These are phyloP conservation scores for Porites cylindrica DNA, from an alignment of 92 coral and sea anemone species.

Conservation along the genomic window DNA sequence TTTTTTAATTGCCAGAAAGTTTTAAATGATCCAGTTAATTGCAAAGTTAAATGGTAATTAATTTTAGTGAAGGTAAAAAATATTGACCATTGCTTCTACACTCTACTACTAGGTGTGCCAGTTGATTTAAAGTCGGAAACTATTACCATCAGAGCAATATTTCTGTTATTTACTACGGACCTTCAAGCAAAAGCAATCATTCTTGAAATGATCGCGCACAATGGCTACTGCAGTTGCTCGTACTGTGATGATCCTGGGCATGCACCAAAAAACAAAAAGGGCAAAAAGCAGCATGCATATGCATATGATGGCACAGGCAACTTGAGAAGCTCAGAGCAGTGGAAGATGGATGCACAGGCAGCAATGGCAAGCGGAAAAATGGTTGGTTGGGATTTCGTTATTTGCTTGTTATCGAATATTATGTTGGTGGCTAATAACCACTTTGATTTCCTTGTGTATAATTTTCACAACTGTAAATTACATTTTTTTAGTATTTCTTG, in stretches of 20 bases:
- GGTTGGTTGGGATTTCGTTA: neutral
- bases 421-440: too few relatives aligned
- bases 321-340: neutral
- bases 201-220: constrained; percentile 14
- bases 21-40: too few relatives aligned
- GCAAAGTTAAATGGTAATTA: too few relatives aligned
- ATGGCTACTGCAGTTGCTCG: constrained; percentile 26
- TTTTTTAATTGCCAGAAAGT: too few relatives aligned
- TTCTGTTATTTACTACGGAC: constrained; percentile 4
- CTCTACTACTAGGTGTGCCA: neutral
- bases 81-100: too few relatives aligned
- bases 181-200: constrained; percentile 24
- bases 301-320: constrained; percentile 21
- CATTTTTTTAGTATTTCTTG: too few relatives aligned
- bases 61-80: too few relatives aligned
- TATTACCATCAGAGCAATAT: constrained; percentile 15
- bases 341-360: constrained; percentile 7
- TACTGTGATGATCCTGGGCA: constrained; percentile 33
- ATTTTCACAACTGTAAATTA: too few relatives aligned
- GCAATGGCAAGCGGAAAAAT: neutral
- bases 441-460: too few relatives aligned
- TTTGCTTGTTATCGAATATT: too few relatives aligned
- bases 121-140: neutral
- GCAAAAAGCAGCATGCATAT: constrained; percentile 30
- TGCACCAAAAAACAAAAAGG: constrained; percentile 10